Evolutionary conservation across 2,797 vertebrate species (phyloP), one percentile per base, ranked within the genome.

Genomic region (Thaleichthys pacificus): DNA sequence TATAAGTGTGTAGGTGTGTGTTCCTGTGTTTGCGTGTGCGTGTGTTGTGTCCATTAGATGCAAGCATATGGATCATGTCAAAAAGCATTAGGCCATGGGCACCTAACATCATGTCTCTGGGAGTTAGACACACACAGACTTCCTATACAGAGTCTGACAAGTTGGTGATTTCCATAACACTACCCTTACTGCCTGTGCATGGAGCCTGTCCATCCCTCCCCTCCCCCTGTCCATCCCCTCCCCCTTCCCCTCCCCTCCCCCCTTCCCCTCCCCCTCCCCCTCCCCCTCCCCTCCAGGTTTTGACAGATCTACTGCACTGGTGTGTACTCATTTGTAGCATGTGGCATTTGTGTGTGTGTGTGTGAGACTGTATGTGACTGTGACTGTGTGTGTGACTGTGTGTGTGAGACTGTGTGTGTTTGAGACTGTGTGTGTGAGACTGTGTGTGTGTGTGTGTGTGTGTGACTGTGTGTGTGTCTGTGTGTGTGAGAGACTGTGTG

Each of bases 51-150:
- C 86, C 76, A 81, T 87, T 86, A 84, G 79, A 69, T 77, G 14
- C 1, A 5, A 89, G 73, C 89, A 88, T 85, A 89, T 87, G 89
- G 88, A 88, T 82, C 75, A 78, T 3, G 82, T 86, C 88, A 84
- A 70, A 77, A 80, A 58, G 85, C 85, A 82, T 87, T 85, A 87
- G 80, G 80, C 76, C 28, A 26, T 68, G 58, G 73, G 74, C 80
- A 75, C 77, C 76, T 82, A 71, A 65, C 35, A 54, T 28, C 65
- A 66, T 3, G 73, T 79, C 80, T 86, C 58, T 75, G 80, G 3
- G 81, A 80, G 57, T 51, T 17, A 17, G 2, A 51, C 49, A 38
- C 32, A 14, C 38, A 22, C 35, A 1, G 47, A 6, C 47, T 51
- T 17, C 15, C 14, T 51, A 12, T 51, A 51, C 9, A 17, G 15